Evolutionary conservation across 2,888 invertebrate genomes (phyloP).

Genomic region (Stenchaetothrips biformis): DNA sequence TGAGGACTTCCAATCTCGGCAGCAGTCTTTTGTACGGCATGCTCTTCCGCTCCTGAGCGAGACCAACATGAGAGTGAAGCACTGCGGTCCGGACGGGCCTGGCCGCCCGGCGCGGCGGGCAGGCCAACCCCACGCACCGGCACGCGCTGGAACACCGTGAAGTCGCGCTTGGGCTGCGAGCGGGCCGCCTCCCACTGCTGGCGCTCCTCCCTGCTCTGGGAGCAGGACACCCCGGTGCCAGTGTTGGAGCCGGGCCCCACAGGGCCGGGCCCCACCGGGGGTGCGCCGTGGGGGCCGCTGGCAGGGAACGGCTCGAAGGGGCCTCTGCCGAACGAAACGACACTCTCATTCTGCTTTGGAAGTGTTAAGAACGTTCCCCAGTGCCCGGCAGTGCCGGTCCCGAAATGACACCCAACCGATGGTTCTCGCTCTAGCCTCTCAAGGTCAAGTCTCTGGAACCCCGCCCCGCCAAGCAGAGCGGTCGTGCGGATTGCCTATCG

Average conservation of each 20-base stretch:
- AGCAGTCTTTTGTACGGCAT: conserved; percentile 1
- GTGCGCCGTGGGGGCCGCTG: not conserved
- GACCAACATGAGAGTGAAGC: too few relatives aligned
- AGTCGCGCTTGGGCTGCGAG: conserved; percentile 15
- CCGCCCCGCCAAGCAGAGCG: too few relatives aligned
- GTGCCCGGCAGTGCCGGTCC: too few relatives aligned
- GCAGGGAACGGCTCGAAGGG: conserved; percentile 13
- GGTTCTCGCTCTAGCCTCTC: too few relatives aligned
- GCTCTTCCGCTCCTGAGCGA: not conserved
- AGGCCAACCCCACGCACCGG: too few relatives aligned
- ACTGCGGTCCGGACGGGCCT: too few relatives aligned
- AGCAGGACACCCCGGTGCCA: not conserved
- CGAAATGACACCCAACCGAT: too few relatives aligned
- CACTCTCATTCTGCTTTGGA: not conserved
- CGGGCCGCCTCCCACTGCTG: conserved; percentile 5
- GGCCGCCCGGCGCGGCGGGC: too few relatives aligned
- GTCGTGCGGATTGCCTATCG: not conserved
- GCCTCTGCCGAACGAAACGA: too few relatives aligned
- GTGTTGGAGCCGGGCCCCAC: not conserved
- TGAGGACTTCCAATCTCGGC: conserved; percentile 2
- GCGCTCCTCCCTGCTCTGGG: conserved; percentile 3
- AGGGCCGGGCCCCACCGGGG: not conserved
- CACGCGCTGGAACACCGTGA: conserved; percentile 18
- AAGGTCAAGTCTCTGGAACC: too few relatives aligned
- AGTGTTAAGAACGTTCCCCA: too few relatives aligned